phyloP scores from a whole-genome alignment of 2,797 vertebrate species.

The Spheniscus humboldti region DNA sequence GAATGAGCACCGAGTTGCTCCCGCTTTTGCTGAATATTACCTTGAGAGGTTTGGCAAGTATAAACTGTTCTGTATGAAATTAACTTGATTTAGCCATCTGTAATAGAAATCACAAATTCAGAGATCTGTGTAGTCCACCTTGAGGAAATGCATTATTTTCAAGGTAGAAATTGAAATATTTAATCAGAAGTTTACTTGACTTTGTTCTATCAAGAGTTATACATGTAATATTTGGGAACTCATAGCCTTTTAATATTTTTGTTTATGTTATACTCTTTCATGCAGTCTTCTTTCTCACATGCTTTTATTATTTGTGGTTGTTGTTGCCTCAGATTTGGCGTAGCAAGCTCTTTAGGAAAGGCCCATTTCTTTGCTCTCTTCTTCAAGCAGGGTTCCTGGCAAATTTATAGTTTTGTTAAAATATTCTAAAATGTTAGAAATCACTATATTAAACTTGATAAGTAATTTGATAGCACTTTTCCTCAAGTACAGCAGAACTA shows the following conservation, averaged over 20 bases:
- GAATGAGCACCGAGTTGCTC: background rate
- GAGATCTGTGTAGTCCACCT: background rate
- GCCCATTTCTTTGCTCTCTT: background rate
- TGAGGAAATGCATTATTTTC: background rate
- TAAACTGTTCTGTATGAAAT: background rate
- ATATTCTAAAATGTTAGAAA: background rate
- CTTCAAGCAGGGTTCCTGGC: background rate
- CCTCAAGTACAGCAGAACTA: background rate
- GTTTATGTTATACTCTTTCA: background rate
- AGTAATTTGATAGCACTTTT: background rate
- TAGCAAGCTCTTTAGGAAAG: background rate
- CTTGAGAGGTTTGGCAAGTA: background rate
- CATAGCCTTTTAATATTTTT: background rate
- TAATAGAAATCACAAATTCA: background rate
- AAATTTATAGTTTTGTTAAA: background rate
- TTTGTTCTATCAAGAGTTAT: background rate
- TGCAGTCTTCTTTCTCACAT: background rate
- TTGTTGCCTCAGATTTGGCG: background rate
- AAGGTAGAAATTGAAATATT: background rate
- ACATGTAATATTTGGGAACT: background rate
- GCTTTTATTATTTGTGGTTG: background rate
- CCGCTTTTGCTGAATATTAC: background rate
- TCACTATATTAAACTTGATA: background rate
- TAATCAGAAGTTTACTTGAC: background rate
- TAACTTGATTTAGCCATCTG: background rate